Base-by-base conservation (phyloP, 2,797 vertebrate genomes). In the Sus cebifrons region DNA sequence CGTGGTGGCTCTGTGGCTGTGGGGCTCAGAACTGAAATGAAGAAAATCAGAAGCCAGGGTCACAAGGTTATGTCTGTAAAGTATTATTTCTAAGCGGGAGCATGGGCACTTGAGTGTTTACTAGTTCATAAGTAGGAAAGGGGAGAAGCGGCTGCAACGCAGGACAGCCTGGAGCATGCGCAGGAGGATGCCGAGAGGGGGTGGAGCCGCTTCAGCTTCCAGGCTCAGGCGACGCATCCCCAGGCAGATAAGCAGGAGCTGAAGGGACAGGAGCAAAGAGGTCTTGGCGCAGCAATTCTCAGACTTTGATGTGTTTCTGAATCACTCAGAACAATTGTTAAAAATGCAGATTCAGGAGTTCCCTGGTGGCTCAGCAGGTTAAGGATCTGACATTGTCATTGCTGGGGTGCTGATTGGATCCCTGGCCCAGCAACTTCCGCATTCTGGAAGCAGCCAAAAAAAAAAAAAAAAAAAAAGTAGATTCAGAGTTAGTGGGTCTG, bases 1-100 rank as follows among this genome's bases (percentile, higher is more conserved):
- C 67, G 15, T 0, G 0, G 16, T 0, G 0, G 18, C 12, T 60
- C 5, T 3, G 8, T 32, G 36, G 25, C 15, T 29, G 1, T 0
- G 3, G 58, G 73, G 20, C 58, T 49, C 29, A 84, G 65, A 70
- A 62, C 13, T 14, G 4, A 68, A 25, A 67, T 20, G 20, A 58
- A 86, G n/a, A 64, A 12, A 73, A n/a, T 64, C 14, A 1, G 17
- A 16, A 14, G 7, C 9, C 7, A 82, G 3, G 7, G 68, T 62
- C 49, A 29, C 10, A 9, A 60, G 29, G 49, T 71, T 16, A 17
- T 25, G 62, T 54, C 85, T 79, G 13, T 54, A 56, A 36, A 20
- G 14, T 74, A 62, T 91, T 54, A 73, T 79, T 88, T 91, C 52
- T 94, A 62, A 95, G 78, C 32, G 36, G 64, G 16, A 21, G n/a